A percentile compares a stretch with the other conserved stretches of the same genome.
Evolutionary conservation across 2,888 invertebrate genomes (phyloP).

Genomic region (Eupithecia insigniata): DNA sequence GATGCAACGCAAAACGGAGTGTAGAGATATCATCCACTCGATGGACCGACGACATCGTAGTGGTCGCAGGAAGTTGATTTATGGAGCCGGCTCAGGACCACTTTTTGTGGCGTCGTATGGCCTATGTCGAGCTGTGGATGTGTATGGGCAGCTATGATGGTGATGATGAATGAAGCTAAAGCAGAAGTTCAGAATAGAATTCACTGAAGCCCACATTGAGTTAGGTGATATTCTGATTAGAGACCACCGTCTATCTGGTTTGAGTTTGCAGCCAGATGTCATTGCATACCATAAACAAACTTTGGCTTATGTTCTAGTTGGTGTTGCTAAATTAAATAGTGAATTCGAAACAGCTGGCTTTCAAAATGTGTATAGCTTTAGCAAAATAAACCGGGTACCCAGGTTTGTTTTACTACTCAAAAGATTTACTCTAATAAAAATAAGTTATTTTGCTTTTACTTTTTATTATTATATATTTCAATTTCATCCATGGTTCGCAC

Average conservation of each 20-base stretch:
- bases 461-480: too few relatives aligned
- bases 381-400: neutral
- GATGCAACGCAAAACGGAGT: too few relatives aligned
- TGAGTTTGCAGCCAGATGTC: conserved; percentile 37
- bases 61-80: too few relatives aligned
- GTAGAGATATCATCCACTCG: too few relatives aligned
- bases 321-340: conserved; percentile 11
- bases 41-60: too few relatives aligned
- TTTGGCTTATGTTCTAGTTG: conserved; percentile 3
- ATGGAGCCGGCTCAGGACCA: too few relatives aligned
- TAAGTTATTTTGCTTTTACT: neutral
- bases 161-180: too few relatives aligned
- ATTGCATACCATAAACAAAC: conserved; percentile 29
- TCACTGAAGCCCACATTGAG: conserved; percentile 41
- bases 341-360: neutral
- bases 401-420: neutral
- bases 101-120: too few relatives aligned
- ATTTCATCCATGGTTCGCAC: too few relatives aligned
- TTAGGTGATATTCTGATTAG: conserved; percentile 46
- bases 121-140: too few relatives aligned
- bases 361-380: neutral
- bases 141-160: too few relatives aligned
- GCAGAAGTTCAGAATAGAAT: conserved; percentile 32
- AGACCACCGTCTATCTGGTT: conserved; percentile 44
- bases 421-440: neutral